Conservation (phyloP, 1,140 invertebrate genomes). For the Bombyx mori region ASM3026992v2 NC_085130.1:11349001-11349500, state of each 20-base stretch:
- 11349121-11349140: slow-evolving; percentile 45
- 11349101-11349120: slow-evolving; percentile 60
- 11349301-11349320: slow-evolving; percentile 37
- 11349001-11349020: slow-evolving; percentile 50
- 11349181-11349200: slow-evolving; percentile 41
- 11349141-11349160: slow-evolving; percentile 33
- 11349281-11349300: slow-evolving; percentile 38
- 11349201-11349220: slow-evolving; percentile 43
- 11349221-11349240: slow-evolving; percentile 38
- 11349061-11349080: slow-evolving; percentile 66
- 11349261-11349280: slow-evolving; percentile 18
- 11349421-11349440: slow-evolving; percentile 38
- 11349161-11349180: slow-evolving; percentile 43
- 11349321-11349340: slow-evolving; percentile 42
- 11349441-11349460: slow-evolving; percentile 42
- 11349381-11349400: slow-evolving; percentile 31
- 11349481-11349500: slow-evolving; percentile 44
- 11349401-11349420: slow-evolving; percentile 27
- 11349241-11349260: slow-evolving; percentile 43
- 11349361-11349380: slow-evolving; percentile 33
- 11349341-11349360: slow-evolving; percentile 28
- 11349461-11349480: slow-evolving; percentile 45
- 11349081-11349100: slow-evolving; percentile 58
- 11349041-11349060: slow-evolving; percentile 53
- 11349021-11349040: slow-evolving; percentile 54